phyloP scores from a whole-genome alignment of 1,140 invertebrate genomes.

The Drosophila ogumai region DNA sequence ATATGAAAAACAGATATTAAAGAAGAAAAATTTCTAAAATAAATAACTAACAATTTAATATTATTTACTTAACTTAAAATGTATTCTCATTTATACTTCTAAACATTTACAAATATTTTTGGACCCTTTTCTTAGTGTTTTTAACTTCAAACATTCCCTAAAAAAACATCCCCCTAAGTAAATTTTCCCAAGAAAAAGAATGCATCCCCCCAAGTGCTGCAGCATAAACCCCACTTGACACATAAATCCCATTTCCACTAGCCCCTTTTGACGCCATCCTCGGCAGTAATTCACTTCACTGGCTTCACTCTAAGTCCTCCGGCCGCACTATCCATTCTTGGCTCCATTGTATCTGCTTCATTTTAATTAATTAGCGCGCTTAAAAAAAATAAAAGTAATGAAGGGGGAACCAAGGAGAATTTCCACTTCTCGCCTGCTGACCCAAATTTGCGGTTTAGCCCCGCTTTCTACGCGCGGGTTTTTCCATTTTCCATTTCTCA shows the following conservation, averaged over 20 bases:
- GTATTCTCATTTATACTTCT: background rate
- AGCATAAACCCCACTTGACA: slow-evolving; percentile 36
- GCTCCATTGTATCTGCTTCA: slow-evolving; percentile 42
- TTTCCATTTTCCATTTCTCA: slow-evolving; percentile 26
- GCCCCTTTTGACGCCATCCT: background rate
- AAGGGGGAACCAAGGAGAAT: slow-evolving; percentile 8
- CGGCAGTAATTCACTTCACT: slow-evolving; percentile 34
- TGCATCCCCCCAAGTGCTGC: background rate
- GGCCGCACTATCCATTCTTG: slow-evolving; percentile 29
- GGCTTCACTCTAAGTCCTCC: slow-evolving; percentile 5
- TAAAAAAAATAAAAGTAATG: slow-evolving; percentile 25
- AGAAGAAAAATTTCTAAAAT: background rate
- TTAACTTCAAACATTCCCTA: background rate
- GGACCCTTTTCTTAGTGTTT: background rate
- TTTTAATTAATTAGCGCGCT: slow-evolving; percentile 58
- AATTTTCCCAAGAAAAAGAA: background rate
- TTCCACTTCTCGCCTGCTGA: slow-evolving; percentile 59
- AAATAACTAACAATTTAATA: too few species aligned
- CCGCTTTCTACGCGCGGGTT: slow-evolving; percentile 15
- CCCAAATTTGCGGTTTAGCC: slow-evolving; percentile 63
- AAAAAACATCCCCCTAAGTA: background rate
- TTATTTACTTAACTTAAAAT: background rate
- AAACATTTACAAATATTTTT: background rate
- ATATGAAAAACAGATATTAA: background rate
- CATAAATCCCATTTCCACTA: slow-evolving; percentile 39